Base-by-base conservation (phyloP, 2,113 vertebrate genomes). In the Ptychochromis oligacanthus region DNA sequence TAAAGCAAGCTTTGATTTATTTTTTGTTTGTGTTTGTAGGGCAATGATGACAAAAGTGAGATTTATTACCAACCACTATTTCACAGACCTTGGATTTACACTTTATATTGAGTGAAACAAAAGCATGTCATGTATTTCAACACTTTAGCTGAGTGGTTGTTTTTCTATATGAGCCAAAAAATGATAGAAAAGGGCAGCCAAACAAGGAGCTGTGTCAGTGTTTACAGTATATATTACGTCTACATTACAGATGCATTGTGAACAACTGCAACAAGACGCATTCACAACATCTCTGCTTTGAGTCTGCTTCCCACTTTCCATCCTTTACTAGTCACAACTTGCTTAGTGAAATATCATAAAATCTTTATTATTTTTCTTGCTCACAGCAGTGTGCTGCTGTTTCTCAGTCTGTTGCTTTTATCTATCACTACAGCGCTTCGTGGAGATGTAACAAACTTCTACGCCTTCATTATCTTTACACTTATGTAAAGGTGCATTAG, bases 381-480 rank as follows among this genome's bases (percentile, higher is more conserved):
- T 78, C 5, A 20, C 18, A 40, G 65, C 36, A 74, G 57, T 55
- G 34, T 31, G 58, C 80, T 75, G 64, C 59, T 65, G 72, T 54
- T n/a, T 56, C 65, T 18, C 28, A 22, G 7, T 55, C 74, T 26
- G 38, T 28, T 77, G 74, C 80, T 75, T 81, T 87, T 54, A 80
- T 70, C 87, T 28, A 24, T 31, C 67, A 54, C 67, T 72, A 31
- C 12, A 12, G 11, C 1, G 22, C n/a, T 61, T 10, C 10, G 17
- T 1, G 24, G 31, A 20, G 56, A 55, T 28, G 31, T 3, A 62
- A 38, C 24, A 56, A 83, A 72, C 74, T 26, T 49, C 57, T 17
- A 46, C 58, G n/a, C 26, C 36, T 81, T 54, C 5, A 56, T 85
- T 67, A 80, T 49, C 24, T 61, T 72, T 28, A 76, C n/a, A 34